Conservation (phyloP, 2,888 invertebrate species). For the Troides aeacus region DNA sequence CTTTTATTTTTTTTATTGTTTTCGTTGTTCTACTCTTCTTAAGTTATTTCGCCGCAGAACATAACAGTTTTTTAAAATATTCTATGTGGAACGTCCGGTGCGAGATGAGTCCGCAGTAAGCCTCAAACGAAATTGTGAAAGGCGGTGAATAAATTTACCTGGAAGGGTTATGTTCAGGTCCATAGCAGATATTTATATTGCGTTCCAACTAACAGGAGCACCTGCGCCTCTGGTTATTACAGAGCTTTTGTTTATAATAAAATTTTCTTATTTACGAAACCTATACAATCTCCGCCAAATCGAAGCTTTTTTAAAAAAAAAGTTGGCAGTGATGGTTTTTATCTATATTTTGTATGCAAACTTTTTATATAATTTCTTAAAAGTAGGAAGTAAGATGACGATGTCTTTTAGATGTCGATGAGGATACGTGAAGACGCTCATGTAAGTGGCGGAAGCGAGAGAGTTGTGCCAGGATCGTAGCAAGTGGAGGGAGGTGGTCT, state of each 20-base stretch:
- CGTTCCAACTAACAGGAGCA: slow-evolving; percentile 12
- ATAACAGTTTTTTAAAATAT: slow-evolving; percentile 22
- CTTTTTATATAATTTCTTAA: no score
- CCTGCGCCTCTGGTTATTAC: slow-evolving; percentile 10
- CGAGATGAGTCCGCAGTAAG: slow-evolving; percentile 12
- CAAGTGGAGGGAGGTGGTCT: no score
- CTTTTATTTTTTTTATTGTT: background rate
- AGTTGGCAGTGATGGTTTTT: no score
- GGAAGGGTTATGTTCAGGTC: slow-evolving; percentile 22
- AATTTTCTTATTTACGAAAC: background rate
- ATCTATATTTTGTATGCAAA: no score
- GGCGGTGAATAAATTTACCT: slow-evolving; percentile 22
- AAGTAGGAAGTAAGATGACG: no score
- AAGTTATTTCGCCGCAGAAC: slow-evolving; percentile 4
- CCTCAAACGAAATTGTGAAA: slow-evolving; percentile 20
- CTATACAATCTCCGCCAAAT: background rate
- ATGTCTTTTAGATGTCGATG: no score
- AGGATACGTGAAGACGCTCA: no score
- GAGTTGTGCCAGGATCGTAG: no score
- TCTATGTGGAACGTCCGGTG: slow-evolving; percentile 10
- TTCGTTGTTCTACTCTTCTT: slow-evolving; percentile 3
- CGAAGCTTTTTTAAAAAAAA: background rate
- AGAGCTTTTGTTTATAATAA: slow-evolving; percentile 12
- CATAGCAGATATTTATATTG: slow-evolving; percentile 18
- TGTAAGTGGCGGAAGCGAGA: no score